These are phyloP conservation scores for Protobothrops mucrosquamatus DNA, from an alignment of 2,113 vertebrate species.

Conservation along the genomic window DNA sequence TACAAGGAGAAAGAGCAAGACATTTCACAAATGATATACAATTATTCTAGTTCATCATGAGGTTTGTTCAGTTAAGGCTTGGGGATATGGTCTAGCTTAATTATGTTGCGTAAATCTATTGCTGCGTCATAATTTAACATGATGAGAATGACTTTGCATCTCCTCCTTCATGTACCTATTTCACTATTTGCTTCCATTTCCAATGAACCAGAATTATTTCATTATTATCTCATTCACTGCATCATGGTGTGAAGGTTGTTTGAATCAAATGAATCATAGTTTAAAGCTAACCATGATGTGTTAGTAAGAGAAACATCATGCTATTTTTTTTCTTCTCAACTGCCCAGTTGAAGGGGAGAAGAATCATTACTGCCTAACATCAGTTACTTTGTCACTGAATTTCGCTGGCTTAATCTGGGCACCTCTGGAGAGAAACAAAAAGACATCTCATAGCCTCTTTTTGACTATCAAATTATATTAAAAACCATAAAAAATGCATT, in stretches of 20 bases:
- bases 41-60: background rate
- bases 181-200: background rate
- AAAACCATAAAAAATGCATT: background rate
- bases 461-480: background rate
- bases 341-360: background rate
- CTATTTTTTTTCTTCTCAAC: background rate
- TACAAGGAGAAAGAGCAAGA: conserved; percentile 11
- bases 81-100: background rate
- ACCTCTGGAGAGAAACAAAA: background rate
- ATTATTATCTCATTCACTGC: background rate
- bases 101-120: background rate
- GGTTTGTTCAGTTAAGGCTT: background rate
- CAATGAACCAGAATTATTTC: background rate
- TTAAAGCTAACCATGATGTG: background rate
- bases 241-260: background rate
- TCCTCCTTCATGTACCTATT: background rate
- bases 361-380: background rate
- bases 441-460: background rate
- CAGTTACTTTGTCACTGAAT: background rate
- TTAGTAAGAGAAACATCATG: background rate
- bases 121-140: background rate
- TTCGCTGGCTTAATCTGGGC: background rate
- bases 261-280: background rate
- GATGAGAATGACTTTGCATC: background rate
- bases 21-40: background rate